Conservation (phyloP, 2,113 vertebrate species). For the Crotophaga sulcirostris region DNA sequence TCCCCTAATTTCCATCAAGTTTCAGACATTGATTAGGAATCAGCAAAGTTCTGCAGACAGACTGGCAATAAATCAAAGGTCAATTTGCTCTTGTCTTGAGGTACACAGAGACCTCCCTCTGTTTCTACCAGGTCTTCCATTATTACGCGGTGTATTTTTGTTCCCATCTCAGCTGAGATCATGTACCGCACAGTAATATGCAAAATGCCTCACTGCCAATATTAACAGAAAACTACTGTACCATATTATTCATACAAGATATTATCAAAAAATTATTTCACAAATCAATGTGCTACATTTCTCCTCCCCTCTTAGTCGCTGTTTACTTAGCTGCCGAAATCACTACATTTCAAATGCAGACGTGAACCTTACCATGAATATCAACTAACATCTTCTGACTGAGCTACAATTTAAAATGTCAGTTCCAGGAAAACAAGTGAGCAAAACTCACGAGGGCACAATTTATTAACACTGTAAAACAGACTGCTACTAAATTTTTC, state of each 20-base stretch:
- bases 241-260: neutral
- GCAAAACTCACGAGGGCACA: constrained; percentile 18
- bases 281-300: neutral
- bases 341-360: constrained; percentile 8
- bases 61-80: neutral
- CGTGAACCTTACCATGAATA: constrained; percentile 22
- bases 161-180: neutral
- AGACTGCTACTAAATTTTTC: constrained; percentile 1
- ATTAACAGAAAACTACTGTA: neutral
- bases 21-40: neutral
- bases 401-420: constrained; percentile 44
- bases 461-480: constrained; percentile 33
- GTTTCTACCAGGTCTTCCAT: neutral
- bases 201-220: neutral
- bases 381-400: constrained; percentile 40
- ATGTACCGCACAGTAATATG: neutral
- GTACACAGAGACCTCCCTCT: neutral
- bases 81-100: neutral
- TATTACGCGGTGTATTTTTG: neutral
- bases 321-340: constrained; percentile 23
- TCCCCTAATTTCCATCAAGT: neutral
- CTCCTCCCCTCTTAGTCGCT: neutral
- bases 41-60: neutral
- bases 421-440: constrained; percentile 12
- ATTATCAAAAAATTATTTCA: constrained; percentile 24